Conservation (phyloP, 2,113 vertebrate species). For the Microcebus griseorufus region DNA sequence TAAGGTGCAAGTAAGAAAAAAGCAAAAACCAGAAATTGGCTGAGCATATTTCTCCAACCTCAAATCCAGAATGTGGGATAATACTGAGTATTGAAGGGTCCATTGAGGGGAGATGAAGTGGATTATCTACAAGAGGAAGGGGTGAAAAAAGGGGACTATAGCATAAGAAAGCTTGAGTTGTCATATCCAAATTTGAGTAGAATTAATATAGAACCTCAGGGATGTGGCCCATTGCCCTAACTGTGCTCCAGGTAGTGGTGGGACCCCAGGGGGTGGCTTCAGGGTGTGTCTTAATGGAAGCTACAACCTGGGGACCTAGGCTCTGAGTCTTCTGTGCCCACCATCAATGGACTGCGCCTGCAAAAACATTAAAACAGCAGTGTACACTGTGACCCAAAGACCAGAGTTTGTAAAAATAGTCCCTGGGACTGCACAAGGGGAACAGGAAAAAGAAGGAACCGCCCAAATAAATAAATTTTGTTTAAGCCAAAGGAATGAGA, state of each 20-base stretch:
- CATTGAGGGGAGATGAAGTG: too few relatives aligned
- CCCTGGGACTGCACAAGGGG: background rate
- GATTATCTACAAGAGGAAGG: background rate
- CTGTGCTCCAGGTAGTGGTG: fast-evolving
- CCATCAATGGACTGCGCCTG: background rate
- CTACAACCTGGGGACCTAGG: background rate
- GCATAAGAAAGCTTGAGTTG: background rate
- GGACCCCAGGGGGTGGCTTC: background rate
- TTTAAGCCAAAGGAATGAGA: background rate
- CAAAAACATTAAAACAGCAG: too few relatives aligned
- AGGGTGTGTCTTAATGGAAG: background rate
- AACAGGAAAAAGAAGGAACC: background rate
- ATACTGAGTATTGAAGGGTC: background rate
- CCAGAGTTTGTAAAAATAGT: background rate
- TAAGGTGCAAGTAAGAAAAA: background rate
- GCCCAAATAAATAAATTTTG: background rate
- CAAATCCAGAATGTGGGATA: background rate
- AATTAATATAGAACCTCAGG: background rate
- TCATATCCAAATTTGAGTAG: background rate
- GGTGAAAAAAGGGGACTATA: background rate
- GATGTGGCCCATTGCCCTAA: too few relatives aligned
- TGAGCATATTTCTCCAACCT: background rate
- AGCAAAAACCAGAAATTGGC: background rate
- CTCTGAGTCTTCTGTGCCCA: background rate
- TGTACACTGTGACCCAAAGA: background rate